phyloP scores from a whole-genome alignment of 2,888 invertebrate genomes.

The Coleophora deauratella region DNA sequence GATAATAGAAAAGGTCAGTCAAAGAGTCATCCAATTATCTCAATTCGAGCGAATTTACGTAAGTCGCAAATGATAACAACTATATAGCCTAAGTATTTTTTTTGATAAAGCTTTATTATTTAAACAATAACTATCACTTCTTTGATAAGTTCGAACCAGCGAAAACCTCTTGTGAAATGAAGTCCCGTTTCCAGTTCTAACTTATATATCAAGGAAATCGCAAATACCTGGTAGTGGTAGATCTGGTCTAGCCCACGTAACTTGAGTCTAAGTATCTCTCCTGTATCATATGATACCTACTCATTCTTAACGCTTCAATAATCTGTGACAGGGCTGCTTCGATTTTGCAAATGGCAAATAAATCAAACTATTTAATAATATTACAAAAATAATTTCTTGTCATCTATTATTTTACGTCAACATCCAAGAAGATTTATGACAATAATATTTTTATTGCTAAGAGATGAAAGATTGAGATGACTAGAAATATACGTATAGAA shows the following conservation, averaged over 20 bases:
- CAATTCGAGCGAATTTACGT: constrained; percentile 36
- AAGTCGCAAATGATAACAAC: constrained; percentile 29
- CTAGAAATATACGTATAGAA: not conserved
- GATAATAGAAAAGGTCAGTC: constrained; percentile 14
- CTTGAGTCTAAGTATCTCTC: constrained; percentile 20
- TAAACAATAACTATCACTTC: constrained; percentile 7
- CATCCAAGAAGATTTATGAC: too few species aligned
- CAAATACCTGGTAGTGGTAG: constrained; percentile 23
- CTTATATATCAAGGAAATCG: constrained; percentile 17
- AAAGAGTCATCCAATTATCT: constrained; percentile 25
- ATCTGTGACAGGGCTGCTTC: not conserved
- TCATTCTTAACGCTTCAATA: too few species aligned
- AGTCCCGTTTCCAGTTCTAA: not conserved
- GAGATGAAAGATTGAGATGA: too few species aligned
- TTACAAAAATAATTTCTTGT: not conserved
- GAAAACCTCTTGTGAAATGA: not conserved
- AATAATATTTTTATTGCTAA: too few species aligned
- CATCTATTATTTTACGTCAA: too few species aligned
- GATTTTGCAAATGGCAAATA: constrained; percentile 10
- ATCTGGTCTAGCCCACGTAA: constrained; percentile 30
- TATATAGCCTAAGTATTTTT: constrained; percentile 24
- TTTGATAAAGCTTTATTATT: constrained; percentile 22
- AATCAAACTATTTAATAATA: not conserved
- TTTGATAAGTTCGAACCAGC: not conserved
- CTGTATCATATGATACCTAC: too few species aligned